phyloP scores from a whole-genome alignment of 1,140 invertebrate genomes.

The Cephus cinctus region DNA sequence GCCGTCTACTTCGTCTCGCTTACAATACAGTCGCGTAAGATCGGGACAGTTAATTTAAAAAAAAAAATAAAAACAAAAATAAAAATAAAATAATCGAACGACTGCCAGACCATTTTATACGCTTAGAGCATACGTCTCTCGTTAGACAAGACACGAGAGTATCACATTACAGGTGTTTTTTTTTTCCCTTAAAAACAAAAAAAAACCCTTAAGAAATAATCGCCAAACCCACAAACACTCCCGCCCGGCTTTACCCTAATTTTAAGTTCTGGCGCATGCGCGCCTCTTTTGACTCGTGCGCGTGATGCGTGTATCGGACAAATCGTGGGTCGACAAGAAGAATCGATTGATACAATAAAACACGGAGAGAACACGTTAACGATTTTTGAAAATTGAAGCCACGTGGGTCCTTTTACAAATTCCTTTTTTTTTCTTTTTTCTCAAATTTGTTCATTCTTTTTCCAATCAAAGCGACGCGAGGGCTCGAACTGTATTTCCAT shows the following conservation, averaged over 20 bases:
- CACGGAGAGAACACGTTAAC: not conserved
- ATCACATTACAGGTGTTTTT: constrained; percentile 52
- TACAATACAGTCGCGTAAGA: no score
- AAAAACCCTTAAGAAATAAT: no score
- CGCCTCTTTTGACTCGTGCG: no score
- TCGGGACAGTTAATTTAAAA: no score
- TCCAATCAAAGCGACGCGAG: not conserved
- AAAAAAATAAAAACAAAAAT: not conserved
- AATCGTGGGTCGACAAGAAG: no score
- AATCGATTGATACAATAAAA: not conserved
- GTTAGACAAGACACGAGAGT: constrained; percentile 56
- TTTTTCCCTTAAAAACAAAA: constrained; percentile 8
- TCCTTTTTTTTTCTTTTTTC: constrained; percentile 1
- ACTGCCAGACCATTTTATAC: constrained; percentile 25
- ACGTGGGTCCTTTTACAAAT: not conserved
- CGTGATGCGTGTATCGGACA: no score
- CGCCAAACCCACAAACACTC: no score
- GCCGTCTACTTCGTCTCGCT: no score
- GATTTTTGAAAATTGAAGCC: constrained; percentile 11
- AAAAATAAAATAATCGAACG: not conserved
- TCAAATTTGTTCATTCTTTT: constrained; percentile 2
- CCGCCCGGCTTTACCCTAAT: no score
- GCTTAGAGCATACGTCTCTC: constrained; percentile 51
- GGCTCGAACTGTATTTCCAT: no score
- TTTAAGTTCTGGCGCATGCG: not conserved